phyloP scores from a whole-genome alignment of 2,888 invertebrate genomes.

The Cinara cedri region DNA sequence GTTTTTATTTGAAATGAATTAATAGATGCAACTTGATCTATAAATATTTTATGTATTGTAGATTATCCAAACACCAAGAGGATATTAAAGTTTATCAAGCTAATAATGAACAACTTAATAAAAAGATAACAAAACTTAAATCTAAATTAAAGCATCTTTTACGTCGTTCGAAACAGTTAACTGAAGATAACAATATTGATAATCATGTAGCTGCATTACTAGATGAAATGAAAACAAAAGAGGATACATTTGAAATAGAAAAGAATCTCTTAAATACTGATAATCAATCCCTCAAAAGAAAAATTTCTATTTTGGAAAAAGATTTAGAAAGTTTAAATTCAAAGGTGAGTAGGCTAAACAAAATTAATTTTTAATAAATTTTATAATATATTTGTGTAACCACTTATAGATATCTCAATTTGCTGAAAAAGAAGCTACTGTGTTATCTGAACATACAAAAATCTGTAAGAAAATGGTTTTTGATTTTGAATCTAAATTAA shows the following conservation, averaged over 20 bases:
- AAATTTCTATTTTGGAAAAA: constrained; percentile 35
- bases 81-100: constrained; percentile 41
- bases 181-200: constrained; percentile 57
- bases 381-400: not conserved
- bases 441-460: constrained; percentile 17
- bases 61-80: constrained; percentile 41
- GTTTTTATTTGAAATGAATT: not conserved
- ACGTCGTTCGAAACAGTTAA: constrained; percentile 40
- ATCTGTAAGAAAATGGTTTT: constrained; percentile 24
- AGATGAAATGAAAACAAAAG: constrained; percentile 61
- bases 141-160: constrained; percentile 38
- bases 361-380: not conserved
- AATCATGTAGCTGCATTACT: constrained; percentile 52
- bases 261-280: constrained; percentile 33
- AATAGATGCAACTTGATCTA: too few species aligned
- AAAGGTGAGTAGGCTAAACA: not conserved
- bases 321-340: constrained; percentile 39
- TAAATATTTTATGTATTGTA: not conserved
- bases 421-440: constrained; percentile 22
- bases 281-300: constrained; percentile 38
- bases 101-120: constrained; percentile 34
- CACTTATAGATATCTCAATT: constrained; percentile 19
- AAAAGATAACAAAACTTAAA: constrained; percentile 40
- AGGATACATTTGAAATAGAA: constrained; percentile 63
- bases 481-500: constrained; percentile 45